Conservation (phyloP, 2,113 vertebrate species). For the Nibea coibor region DNA sequence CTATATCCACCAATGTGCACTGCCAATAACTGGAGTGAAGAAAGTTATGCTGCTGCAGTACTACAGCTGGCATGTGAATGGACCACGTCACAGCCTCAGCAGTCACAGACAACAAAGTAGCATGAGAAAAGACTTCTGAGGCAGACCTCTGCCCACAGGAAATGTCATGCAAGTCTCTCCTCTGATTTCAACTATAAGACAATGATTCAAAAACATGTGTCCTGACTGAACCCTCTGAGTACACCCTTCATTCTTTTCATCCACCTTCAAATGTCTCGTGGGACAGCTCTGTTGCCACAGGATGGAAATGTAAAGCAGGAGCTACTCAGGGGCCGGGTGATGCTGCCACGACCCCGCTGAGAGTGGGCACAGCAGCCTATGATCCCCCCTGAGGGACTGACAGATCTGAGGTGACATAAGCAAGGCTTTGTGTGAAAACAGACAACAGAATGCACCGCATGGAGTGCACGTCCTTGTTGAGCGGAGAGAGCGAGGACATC, state of each 20-base stretch:
- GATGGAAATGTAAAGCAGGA: constrained; percentile 33
- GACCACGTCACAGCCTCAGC: constrained; percentile 3
- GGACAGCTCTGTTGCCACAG: constrained; percentile 30
- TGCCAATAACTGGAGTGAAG: neutral
- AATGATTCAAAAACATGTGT: constrained; percentile 24
- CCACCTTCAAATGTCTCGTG: constrained; percentile 43
- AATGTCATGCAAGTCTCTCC: constrained; percentile 6
- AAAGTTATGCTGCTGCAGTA: neutral
- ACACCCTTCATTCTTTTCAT: constrained; percentile 15
- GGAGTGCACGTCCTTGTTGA: constrained; percentile 51
- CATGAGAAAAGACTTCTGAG: neutral
- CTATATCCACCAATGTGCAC: no score
- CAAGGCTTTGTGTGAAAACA: constrained; percentile 58
- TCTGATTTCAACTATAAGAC: constrained; percentile 1
- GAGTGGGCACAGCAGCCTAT: constrained; percentile 19
- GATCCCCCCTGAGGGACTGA: constrained; percentile 34
- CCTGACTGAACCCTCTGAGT: constrained; percentile 9
- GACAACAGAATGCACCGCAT: constrained; percentile 28
- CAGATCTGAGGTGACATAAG: constrained; percentile 51
- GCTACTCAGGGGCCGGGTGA: neutral
- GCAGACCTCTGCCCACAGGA: constrained; percentile 9
- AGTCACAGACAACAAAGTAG: neutral
- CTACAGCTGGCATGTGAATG: neutral
- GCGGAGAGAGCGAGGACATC: constrained; percentile 42
- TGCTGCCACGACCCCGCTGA: constrained; percentile 3